phyloP scores from a whole-genome alignment of 2,113 vertebrate species.

The Triplophysa tibetana region DNA sequence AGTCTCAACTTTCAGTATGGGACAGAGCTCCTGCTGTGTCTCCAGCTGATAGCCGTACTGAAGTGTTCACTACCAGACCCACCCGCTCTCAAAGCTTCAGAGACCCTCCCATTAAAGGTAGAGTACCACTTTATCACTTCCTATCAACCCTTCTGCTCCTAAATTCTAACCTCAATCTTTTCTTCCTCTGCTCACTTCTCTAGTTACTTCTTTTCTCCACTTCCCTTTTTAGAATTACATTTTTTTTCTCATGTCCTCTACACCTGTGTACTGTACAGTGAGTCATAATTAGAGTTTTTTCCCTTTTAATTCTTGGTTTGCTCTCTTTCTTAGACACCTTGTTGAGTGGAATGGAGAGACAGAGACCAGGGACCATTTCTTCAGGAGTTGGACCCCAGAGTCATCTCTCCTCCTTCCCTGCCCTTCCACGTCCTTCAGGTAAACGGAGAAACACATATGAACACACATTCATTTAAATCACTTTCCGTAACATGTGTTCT shows the following conservation, averaged over 20 bases:
- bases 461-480: background rate
- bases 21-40: slow-evolving; percentile 78
- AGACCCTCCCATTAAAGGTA: slow-evolving; percentile 75
- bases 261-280: background rate
- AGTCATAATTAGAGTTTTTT: background rate
- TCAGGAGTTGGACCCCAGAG: slow-evolving; percentile 67
- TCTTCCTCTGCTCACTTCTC: background rate
- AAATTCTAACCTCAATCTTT: background rate
- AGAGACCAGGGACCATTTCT: slow-evolving; percentile 71
- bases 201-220: background rate
- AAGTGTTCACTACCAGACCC: slow-evolving; percentile 82
- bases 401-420: slow-evolving; percentile 73
- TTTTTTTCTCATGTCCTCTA: background rate
- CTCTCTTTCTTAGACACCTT: slow-evolving; percentile 62
- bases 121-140: background rate
- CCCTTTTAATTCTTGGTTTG: slow-evolving; percentile 29
- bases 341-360: slow-evolving; percentile 74
- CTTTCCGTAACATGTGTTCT: background rate
- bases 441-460: background rate
- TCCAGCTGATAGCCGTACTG: slow-evolving; percentile 82
- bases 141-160: background rate
- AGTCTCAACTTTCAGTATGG: slow-evolving; percentile 74
- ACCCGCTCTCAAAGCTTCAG: slow-evolving; percentile 77
- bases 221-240: background rate
- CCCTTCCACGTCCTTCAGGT: slow-evolving; percentile 80